Evolutionary conservation across 92 coral and sea anemone species (phyloP).

Genomic region (Pocillopora meandrina): DNA sequence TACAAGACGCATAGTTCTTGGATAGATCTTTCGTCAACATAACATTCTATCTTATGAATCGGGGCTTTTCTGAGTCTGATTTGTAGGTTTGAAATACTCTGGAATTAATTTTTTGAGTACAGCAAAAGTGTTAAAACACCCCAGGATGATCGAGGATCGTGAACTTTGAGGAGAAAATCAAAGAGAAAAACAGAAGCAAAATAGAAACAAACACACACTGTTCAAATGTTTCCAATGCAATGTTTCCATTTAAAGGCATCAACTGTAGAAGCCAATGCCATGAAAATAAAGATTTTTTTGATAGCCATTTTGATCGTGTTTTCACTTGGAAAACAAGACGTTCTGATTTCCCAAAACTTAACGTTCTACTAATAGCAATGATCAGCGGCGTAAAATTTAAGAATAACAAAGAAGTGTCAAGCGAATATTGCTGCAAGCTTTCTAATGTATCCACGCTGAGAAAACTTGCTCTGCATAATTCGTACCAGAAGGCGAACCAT

Average conservation of each 20-base stretch:
- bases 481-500: background rate
- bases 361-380: no score
- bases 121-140: no score
- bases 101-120: no score
- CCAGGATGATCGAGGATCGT: no score
- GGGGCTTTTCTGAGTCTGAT: no score
- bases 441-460: background rate
- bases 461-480: background rate
- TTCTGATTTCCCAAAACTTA: background rate
- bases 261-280: slow-evolving; percentile 41
- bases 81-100: no score
- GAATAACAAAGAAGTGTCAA: background rate
- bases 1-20: no score
- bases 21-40: no score
- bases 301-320: slow-evolving; percentile 6
- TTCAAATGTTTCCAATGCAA: slow-evolving; percentile 37
- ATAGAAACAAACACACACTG: background rate
- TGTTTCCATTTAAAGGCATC: slow-evolving; percentile 56
- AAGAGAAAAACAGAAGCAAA: background rate
- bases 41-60: no score
- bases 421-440: background rate
- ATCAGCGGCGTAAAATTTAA: background rate
- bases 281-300: slow-evolving; percentile 14
- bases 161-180: background rate
- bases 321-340: background rate